These are phyloP conservation scores for Erpetoichthys calabaricus DNA, from an alignment of 2,797 vertebrate genomes.

Conservation along the genomic window DNA sequence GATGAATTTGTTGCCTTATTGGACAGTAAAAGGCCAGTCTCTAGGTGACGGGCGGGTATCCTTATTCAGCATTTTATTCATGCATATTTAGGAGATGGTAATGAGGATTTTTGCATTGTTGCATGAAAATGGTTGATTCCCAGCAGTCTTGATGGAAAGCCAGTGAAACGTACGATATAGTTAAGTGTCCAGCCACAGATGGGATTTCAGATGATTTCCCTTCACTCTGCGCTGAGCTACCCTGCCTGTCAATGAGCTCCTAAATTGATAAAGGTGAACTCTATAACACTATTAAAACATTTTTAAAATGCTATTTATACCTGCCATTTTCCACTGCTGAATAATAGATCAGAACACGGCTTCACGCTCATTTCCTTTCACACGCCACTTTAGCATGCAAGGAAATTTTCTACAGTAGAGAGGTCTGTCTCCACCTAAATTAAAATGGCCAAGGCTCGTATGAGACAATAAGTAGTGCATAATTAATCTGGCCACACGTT, in stretches of 20 bases:
- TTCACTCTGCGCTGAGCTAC: conserved; percentile 35
- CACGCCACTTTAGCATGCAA: background rate
- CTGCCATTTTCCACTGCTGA: conserved; percentile 30
- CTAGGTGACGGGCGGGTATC: conserved; percentile 76
- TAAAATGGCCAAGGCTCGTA: no score
- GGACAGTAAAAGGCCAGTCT: conserved; percentile 93
- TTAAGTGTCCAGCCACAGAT: conserved; percentile 40
- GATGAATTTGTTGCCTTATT: conserved; percentile 95
- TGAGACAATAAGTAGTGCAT: no score
- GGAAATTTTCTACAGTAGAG: no score
- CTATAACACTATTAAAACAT: conserved; percentile 30
- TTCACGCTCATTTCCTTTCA: conserved; percentile 36
- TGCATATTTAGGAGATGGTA: conserved; percentile 99
- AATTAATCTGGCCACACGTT: no score
- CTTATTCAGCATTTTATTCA: conserved; percentile 88
- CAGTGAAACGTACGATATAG: conserved; percentile 45
- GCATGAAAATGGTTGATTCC: conserved; percentile 87
- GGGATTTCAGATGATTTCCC: conserved; percentile 42
- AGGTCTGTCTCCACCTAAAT: no score
- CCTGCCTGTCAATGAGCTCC: conserved; percentile 26
- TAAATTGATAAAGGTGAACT: conserved; percentile 37
- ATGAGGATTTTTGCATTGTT: conserved; percentile 96
- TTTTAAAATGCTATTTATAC: conserved; percentile 32
- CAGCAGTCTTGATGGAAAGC: conserved; percentile 53
- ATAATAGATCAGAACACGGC: conserved; percentile 22